Conservation (phyloP, 2,888 invertebrate genomes). For the Polyommatus icarus region DNA sequence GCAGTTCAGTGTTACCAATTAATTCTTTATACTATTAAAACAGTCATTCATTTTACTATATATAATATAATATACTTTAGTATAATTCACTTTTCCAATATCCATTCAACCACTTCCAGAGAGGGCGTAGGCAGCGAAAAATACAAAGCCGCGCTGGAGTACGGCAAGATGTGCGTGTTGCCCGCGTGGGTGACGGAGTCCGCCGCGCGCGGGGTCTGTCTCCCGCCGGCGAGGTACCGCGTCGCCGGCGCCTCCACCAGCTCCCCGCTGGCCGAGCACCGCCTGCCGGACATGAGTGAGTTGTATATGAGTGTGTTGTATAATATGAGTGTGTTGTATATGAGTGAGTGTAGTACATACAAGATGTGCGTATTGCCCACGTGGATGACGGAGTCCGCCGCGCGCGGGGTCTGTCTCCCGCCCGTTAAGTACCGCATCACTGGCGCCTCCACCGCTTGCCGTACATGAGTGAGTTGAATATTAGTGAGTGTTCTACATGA, state of each 20-base stretch:
- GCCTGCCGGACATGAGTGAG: slow-evolving; percentile 74
- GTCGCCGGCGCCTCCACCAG: slow-evolving; percentile 83
- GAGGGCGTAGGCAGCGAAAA: slow-evolving; percentile 87
- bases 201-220: slow-evolving; percentile 84
- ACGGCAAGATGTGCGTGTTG: slow-evolving; percentile 83
- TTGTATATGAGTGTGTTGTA: slow-evolving; percentile 35
- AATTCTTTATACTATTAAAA: no score
- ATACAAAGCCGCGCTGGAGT: slow-evolving; percentile 81
- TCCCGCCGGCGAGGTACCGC: slow-evolving; percentile 81
- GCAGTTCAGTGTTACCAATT: no score
- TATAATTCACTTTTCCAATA: no score
- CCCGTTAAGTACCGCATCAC: slow-evolving; percentile 81
- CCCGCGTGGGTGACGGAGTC: slow-evolving; percentile 91
- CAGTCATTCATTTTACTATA: no score
- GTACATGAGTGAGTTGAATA: slow-evolving; percentile 64
- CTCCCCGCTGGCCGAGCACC: slow-evolving; percentile 83
- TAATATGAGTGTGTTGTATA: neutral
- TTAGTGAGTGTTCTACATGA: neutral
- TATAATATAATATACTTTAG: no score
- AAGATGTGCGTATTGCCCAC: slow-evolving; percentile 85
- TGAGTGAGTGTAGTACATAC: slow-evolving; percentile 39
- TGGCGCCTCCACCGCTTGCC: slow-evolving; percentile 77
- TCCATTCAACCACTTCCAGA: slow-evolving; percentile 46
- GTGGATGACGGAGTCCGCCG: slow-evolving; percentile 91
- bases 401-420: slow-evolving; percentile 85